Evolutionary conservation across 2,797 vertebrate species (phyloP).

Genomic region (Acanthurus leucopareius): DNA sequence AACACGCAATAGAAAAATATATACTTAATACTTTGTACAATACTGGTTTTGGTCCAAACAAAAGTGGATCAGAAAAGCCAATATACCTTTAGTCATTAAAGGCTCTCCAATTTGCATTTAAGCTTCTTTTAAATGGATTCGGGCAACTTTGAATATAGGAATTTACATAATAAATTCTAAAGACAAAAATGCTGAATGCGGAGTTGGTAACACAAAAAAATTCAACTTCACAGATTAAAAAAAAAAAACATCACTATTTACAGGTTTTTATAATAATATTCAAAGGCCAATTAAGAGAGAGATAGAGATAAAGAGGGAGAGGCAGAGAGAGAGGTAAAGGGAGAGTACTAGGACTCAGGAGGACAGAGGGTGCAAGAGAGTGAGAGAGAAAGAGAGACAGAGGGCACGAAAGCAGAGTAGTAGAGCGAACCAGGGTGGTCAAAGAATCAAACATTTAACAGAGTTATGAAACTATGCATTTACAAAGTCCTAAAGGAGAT

Average conservation of each 20-base stretch:
- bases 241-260: conserved; percentile 94
- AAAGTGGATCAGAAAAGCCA: conserved; percentile 99
- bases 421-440: conserved; percentile 74
- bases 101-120: conserved; percentile 99
- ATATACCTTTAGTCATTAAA: conserved; percentile 98
- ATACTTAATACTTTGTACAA: conserved; percentile 99
- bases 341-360: conserved; percentile 63
- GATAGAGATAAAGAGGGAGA: conserved; percentile 65
- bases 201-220: conserved; percentile 91
- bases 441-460: conserved; percentile 77
- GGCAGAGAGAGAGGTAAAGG: conserved; percentile 73
- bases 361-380: conserved; percentile 46
- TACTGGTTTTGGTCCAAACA: conserved; percentile 99
- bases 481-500: conserved; percentile 91
- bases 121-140: conserved; percentile 99
- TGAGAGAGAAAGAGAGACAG: conserved; percentile 70
- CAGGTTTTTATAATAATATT: conserved; percentile 95
- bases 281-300: conserved; percentile 91
- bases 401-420: conserved; percentile 72
- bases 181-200: conserved; percentile 95
- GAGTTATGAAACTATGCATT: conserved; percentile 88
- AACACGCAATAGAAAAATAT: conserved; percentile 99
- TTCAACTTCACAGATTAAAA: conserved; percentile 98
- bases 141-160: conserved; percentile 99
- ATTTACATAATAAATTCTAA: conserved; percentile 99